Evolutionary conservation across 2,888 invertebrate species (phyloP).

Genomic region (Baronia brevicornis): DNA sequence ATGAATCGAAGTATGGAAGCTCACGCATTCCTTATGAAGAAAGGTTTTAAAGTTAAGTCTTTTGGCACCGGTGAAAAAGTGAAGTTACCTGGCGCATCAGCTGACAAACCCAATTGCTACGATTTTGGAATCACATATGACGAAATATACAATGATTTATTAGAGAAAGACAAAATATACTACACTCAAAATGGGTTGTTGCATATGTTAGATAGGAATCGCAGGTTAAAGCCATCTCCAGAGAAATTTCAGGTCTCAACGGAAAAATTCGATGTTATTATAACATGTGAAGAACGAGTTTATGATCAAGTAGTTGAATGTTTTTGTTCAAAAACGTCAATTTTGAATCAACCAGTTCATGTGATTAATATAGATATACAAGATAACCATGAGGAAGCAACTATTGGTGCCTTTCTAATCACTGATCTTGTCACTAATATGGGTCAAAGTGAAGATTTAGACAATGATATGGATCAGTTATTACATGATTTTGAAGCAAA

Average conservation of each 20-base stretch:
- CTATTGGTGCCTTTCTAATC: conserved; percentile 98
- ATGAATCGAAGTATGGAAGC: conserved; percentile 99
- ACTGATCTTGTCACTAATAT: conserved; percentile 95
- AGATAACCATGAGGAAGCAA: conserved; percentile 99
- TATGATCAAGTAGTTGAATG: conserved; percentile 98
- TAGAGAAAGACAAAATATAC: conserved; percentile 91
- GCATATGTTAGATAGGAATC: conserved; percentile 98
- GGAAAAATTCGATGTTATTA: conserved; percentile 95
- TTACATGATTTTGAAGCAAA: conserved; percentile 95
- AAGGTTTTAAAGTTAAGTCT: conserved; percentile 95
- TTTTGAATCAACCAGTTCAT: conserved; percentile 92
- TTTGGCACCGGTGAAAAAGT: conserved; percentile 97
- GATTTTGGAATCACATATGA: conserved; percentile 98
- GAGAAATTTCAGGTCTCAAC: conserved; percentile 94
- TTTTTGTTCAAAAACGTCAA: conserved; percentile 87
- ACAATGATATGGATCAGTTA: conserved; percentile 98
- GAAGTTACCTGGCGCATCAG: conserved; percentile 95
- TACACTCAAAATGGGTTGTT: conserved; percentile 99
- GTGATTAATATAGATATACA: conserved; percentile 99
- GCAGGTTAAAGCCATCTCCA: conserved; percentile 94
- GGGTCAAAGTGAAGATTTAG: conserved; percentile 92
- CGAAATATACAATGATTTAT: conserved; percentile 94
- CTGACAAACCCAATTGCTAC: conserved; percentile 96
- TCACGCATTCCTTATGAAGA: conserved; percentile 97
- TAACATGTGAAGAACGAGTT: conserved; percentile 98